Conservation (phyloP, 1,140 invertebrate species). For the Meteorus sp. region DNA sequence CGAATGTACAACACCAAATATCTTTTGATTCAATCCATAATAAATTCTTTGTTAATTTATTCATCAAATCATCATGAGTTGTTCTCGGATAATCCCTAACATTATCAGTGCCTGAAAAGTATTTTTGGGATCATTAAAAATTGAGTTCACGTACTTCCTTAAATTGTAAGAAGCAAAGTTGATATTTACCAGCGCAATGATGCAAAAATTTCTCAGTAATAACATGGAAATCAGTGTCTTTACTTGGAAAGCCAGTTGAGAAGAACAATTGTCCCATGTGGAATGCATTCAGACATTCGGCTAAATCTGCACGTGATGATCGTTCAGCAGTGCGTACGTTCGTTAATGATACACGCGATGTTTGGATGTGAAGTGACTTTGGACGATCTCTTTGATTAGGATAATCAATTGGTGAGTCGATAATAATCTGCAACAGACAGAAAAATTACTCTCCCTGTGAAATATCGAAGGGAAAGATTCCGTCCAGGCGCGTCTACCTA, state of each 20-base stretch:
- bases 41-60: constrained; percentile 65
- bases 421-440: constrained; percentile 67
- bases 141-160: neutral
- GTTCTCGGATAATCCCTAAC: constrained; percentile 55
- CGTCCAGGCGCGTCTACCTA: constrained; percentile 58
- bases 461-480: too few relatives aligned
- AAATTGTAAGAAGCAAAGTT: constrained; percentile 26
- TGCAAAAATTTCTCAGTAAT: constrained; percentile 76
- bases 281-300: constrained; percentile 72
- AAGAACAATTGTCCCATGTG: constrained; percentile 76
- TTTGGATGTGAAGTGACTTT: constrained; percentile 78
- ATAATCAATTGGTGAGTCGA: constrained; percentile 71
- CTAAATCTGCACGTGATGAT: constrained; percentile 72
- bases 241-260: constrained; percentile 72
- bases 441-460: too few relatives aligned
- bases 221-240: constrained; percentile 65
- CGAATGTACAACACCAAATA: constrained; percentile 85
- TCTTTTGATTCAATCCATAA: constrained; percentile 82
- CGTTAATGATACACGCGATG: constrained; percentile 76
- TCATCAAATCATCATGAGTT: constrained; percentile 55
- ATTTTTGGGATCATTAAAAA: too few relatives aligned
- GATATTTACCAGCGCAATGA: constrained; percentile 66
- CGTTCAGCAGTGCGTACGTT: constrained; percentile 74
- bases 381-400: constrained; percentile 79
- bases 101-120: constrained; percentile 60